phyloP scores from a whole-genome alignment of 2,888 invertebrate species.

The Archips crataeganus region DNA sequence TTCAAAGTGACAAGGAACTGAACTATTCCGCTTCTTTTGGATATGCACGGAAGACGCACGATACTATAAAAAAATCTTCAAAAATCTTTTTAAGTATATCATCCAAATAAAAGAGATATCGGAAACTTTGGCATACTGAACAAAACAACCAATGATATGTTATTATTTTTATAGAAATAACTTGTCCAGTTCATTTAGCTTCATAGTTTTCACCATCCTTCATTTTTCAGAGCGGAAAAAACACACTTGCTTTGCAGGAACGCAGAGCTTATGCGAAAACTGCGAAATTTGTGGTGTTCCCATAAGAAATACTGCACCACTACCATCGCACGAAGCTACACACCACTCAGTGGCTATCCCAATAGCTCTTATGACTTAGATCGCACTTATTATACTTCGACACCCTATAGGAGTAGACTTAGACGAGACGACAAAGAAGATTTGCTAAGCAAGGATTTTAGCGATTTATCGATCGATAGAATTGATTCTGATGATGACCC shows the following conservation, averaged over 20 bases:
- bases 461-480: constrained; percentile 76
- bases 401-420: constrained; percentile 74
- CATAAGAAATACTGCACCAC: constrained; percentile 86
- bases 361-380: constrained; percentile 79
- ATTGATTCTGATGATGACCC: constrained; percentile 78
- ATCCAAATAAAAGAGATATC: no score
- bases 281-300: constrained; percentile 86
- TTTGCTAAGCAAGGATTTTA: constrained; percentile 50
- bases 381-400: constrained; percentile 77
- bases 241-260: constrained; percentile 87
- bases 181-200: constrained; percentile 22
- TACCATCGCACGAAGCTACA: constrained; percentile 71
- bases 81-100: background rate
- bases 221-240: constrained; percentile 87
- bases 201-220: constrained; percentile 45
- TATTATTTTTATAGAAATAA: background rate
- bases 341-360: constrained; percentile 79
- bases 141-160: no score
- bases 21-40: no score
- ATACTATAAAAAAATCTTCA: background rate
- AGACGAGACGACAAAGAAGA: constrained; percentile 52
- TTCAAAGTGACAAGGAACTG: no score
- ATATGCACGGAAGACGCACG: background rate
- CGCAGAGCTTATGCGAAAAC: constrained; percentile 86
- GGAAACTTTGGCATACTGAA: no score